These are phyloP conservation scores for Gari tellinella DNA, from an alignment of 2,888 invertebrate species.

Conservation along the genomic window DNA sequence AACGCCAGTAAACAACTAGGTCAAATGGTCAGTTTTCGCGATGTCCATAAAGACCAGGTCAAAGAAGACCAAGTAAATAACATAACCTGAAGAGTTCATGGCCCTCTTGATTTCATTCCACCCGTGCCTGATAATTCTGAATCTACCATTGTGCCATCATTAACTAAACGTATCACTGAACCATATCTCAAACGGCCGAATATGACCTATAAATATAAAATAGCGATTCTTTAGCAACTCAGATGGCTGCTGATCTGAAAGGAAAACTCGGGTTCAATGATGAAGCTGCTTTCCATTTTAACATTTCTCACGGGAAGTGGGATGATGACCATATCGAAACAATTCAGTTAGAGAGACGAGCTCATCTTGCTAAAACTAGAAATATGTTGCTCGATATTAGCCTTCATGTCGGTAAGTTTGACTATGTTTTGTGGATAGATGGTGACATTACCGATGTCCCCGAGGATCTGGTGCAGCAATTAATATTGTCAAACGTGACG, in stretches of 20 bases:
- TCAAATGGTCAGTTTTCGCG: conserved; percentile 43
- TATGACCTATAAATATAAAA: conserved; percentile 52
- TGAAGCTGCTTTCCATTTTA: conserved; percentile 71
- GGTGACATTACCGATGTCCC: conserved; percentile 76
- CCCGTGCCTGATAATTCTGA: conserved; percentile 68
- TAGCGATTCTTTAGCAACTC: conserved; percentile 74
- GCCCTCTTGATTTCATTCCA: conserved; percentile 56
- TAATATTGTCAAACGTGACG: conserved; percentile 72
- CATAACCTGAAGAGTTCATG: conserved; percentile 5
- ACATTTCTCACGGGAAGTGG: conserved; percentile 65
- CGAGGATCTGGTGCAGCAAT: conserved; percentile 74
- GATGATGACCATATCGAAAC: too few species aligned
- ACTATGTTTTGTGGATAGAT: conserved; percentile 81
- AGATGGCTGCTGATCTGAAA: conserved; percentile 60
- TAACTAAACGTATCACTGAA: conserved; percentile 53
- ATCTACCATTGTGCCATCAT: conserved; percentile 61
- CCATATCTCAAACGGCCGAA: conserved; percentile 49
- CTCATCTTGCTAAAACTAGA: conserved; percentile 77
- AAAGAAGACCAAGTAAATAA: conserved; percentile 1
- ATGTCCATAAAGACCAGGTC: conserved; percentile 2
- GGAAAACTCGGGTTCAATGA: conserved; percentile 64
- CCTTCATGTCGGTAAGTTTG: conserved; percentile 56
- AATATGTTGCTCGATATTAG: conserved; percentile 73
- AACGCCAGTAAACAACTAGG: too few species aligned
- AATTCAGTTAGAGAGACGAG: conserved; percentile 71